Evolutionary conservation across 1,140 invertebrate genomes (phyloP).

Genomic region (Macrosteles quadrilineatus): DNA sequence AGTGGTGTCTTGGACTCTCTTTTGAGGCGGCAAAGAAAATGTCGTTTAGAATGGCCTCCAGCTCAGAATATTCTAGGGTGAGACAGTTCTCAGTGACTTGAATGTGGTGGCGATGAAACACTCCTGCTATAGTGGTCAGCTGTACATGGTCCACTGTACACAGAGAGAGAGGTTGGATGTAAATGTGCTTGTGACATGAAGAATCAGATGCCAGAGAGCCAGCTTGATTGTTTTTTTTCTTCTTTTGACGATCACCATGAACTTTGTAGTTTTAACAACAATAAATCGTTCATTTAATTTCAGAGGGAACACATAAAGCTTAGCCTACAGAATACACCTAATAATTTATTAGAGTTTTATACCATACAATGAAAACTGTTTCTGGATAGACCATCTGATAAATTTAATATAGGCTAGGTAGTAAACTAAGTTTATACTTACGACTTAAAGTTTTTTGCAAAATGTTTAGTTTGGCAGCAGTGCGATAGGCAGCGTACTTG

Average conservation of each 20-base stretch:
- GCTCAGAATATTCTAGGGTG: constrained; percentile 57
- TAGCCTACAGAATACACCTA: too few relatives aligned
- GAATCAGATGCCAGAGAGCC: neutral
- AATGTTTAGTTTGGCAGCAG: constrained; percentile 75
- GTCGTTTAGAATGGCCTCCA: constrained; percentile 62
- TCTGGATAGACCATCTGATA: too few relatives aligned
- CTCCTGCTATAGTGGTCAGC: constrained; percentile 54
- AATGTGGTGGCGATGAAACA: constrained; percentile 64
- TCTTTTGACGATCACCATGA: too few relatives aligned
- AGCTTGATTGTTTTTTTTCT: too few relatives aligned
- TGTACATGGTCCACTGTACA: constrained; percentile 62
- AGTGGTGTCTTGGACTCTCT: constrained; percentile 53
- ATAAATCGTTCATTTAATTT: too few relatives aligned
- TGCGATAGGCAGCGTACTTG: constrained; percentile 78
- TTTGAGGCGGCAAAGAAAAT: constrained; percentile 65
- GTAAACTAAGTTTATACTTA: constrained; percentile 53
- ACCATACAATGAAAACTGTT: too few relatives aligned
- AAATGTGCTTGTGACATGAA: neutral
- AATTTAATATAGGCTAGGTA: too few relatives aligned
- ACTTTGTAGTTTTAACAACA: too few relatives aligned
- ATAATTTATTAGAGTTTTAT: too few relatives aligned
- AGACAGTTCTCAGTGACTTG: constrained; percentile 59
- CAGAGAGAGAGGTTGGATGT: too few relatives aligned
- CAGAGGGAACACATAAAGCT: too few relatives aligned
- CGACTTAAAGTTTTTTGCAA: constrained; percentile 66